Evolutionary conservation across 2,888 invertebrate genomes (phyloP).

Genomic region (Cheilosia vernalis): DNA sequence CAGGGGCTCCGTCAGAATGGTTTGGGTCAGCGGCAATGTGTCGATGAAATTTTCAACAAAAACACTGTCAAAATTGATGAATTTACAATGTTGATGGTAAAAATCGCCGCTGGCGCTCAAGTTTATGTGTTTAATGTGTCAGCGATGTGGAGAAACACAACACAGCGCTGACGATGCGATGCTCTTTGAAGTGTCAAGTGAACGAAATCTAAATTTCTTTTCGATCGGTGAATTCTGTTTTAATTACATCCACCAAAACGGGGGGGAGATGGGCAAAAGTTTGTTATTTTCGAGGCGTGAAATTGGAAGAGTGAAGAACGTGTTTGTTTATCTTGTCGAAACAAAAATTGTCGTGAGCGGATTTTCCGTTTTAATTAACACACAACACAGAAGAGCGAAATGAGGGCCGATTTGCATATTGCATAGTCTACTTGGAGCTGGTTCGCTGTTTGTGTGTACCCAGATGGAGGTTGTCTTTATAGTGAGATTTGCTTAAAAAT

Average conservation of each 20-base stretch:
- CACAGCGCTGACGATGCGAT: background rate
- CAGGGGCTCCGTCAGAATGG: conserved; percentile 6
- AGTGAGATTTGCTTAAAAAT: conserved; percentile 12
- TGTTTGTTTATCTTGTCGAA: conserved; percentile 10
- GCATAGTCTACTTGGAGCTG: background rate
- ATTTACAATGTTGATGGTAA: background rate
- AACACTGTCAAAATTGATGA: background rate
- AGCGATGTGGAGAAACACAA: conserved; percentile 3
- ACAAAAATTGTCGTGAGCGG: conserved; percentile 8
- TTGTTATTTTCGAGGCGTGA: conserved; percentile 22
- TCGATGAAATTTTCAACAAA: conserved; percentile 17
- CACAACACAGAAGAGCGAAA: background rate
- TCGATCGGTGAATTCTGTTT: conserved; percentile 30
- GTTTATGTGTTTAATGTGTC: conserved; percentile 8
- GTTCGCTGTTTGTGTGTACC: conserved; percentile 6
- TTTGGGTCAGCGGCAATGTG: conserved; percentile 19
- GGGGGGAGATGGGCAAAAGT: background rate
- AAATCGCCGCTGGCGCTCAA: conserved; percentile 8
- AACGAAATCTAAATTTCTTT: conserved; percentile 12
- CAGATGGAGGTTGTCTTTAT: conserved; percentile 6
- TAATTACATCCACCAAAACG: conserved; percentile 43
- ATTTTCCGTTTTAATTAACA: conserved; percentile 38
- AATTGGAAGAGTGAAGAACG: conserved; percentile 19
- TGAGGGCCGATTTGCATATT: background rate
- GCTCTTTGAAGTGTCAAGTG: conserved; percentile 33